These are phyloP conservation scores for Ophion obscuratus DNA, from an alignment of 2,888 invertebrate species.

Conservation along the genomic window DNA sequence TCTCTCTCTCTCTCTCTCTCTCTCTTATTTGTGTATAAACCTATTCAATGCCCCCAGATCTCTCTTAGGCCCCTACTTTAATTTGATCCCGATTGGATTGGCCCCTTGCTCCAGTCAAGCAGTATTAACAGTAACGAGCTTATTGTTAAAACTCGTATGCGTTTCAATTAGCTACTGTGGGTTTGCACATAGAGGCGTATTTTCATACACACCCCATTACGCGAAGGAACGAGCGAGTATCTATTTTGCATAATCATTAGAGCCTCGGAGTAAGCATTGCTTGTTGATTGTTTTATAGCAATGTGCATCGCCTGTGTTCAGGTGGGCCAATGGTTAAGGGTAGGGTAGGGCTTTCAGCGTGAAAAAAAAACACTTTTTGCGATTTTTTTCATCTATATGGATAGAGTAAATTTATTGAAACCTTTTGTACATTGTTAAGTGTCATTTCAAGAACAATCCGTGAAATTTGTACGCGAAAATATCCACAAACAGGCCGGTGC, in stretches of 20 bases:
- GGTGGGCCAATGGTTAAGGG: constrained; percentile 45
- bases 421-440: too few relatives aligned
- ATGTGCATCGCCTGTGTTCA: neutral
- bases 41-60: constrained; percentile 26
- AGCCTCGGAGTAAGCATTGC: constrained; percentile 27
- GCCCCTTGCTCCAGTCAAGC: constrained; percentile 72
- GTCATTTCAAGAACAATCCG: too few relatives aligned
- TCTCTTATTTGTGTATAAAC: constrained; percentile 24
- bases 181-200: constrained; percentile 2
- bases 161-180: constrained; percentile 75
- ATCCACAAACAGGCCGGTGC: too few relatives aligned
- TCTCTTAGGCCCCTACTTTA: constrained; percentile 68
- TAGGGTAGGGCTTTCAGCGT: too few relatives aligned
- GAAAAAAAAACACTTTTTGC: too few relatives aligned
- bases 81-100: constrained; percentile 76
- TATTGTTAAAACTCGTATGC: constrained; percentile 80
- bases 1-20: constrained; percentile 49
- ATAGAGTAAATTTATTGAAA: too few relatives aligned
- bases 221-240: constrained; percentile 34
- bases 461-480: too few relatives aligned
- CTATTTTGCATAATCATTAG: constrained; percentile 60
- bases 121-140: constrained; percentile 80
- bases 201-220: neutral
- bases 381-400: too few relatives aligned
- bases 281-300: constrained; percentile 46